Percentiles rank a stretch among this genome's conserved stretches.
phyloP scores from a whole-genome alignment of 2,113 vertebrate genomes.

The Salvator merianae region DNA sequence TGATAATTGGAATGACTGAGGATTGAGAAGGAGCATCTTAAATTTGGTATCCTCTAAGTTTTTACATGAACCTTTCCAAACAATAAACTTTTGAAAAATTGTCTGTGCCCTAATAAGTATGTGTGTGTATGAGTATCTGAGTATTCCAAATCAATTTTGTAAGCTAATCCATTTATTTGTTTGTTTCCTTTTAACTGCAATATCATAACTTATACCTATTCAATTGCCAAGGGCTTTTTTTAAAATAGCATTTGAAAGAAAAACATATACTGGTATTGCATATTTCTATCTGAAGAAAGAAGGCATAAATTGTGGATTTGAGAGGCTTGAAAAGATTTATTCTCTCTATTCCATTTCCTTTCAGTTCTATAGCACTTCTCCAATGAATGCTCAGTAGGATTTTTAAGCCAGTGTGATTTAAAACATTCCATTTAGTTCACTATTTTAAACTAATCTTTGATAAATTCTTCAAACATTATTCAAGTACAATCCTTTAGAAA shows the following conservation, averaged over 20 bases:
- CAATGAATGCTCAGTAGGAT: neutral
- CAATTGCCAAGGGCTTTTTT: conserved; percentile 25
- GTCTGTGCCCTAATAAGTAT: conserved; percentile 47
- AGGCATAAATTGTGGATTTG: neutral
- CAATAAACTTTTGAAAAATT: conserved; percentile 67
- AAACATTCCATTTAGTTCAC: neutral
- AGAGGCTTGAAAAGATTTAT: neutral
- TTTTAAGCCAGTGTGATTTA: neutral
- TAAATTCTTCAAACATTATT: neutral
- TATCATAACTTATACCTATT: conserved; percentile 44
- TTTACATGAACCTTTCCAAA: conserved; percentile 58
- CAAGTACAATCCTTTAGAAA: neutral
- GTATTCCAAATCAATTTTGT: conserved; percentile 62
- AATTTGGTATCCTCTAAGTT: conserved; percentile 49
- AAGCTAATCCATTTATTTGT: conserved; percentile 50
- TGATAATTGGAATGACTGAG: conserved; percentile 47
- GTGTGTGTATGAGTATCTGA: conserved; percentile 25
- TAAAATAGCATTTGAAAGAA: conserved; percentile 43
- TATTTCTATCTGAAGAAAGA: neutral
- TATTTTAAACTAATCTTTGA: neutral
- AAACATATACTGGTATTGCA: neutral
- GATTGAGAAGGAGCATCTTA: conserved; percentile 50
- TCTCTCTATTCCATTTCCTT: neutral
- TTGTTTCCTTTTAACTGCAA: conserved; percentile 55
- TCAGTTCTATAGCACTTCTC: neutral